Evolutionary conservation across 2,888 invertebrate species (phyloP), one percentile per base, ranked within the genome.

Genomic region (Campoletis raptor): DNA sequence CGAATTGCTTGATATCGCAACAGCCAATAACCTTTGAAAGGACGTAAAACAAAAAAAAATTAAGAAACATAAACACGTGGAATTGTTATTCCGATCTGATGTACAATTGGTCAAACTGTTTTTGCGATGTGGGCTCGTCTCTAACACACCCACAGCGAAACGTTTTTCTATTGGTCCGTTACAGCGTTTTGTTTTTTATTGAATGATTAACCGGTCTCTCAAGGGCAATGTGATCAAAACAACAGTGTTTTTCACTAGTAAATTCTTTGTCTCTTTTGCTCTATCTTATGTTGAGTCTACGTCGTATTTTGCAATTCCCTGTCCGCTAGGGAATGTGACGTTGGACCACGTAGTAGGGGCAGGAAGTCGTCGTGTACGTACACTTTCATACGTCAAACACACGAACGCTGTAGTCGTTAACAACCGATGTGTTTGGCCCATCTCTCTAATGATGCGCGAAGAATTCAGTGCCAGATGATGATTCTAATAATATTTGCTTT

Each of bases 81-180:
- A 36, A 12, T 45, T 24, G 66, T 74, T 61, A 40, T 37, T 57
- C 36, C 18, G 30, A 66, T 66, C 18, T 40, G 7, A 0, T 8
- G 0, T 15, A n/a, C n/a, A 24, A 48, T 66, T 45, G 54, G 30
- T n/a, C 36, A 8, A 18, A 64, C n/a, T 48, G 40, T 66, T 18
- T 67, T 70, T 30, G 21, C 36, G 18, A 15, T n/a, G 48, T 12
- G 52, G 73, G 81, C 81, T 76, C 69, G 80, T 57, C 57, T n/a
- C 70, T 24, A 81, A 57, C 83, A 81, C 85, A 74, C 85, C 82
- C 79, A 82, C 82, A 36, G 15, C 37, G 21, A 74, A 15, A 61
- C 52, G 48, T 67, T 74, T 30, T 64, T 69, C 40, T 36, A 85
- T 85, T 85, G 85, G 85, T 73, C 6, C 10, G 45, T 77, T n/a